Base-by-base conservation (phyloP, 2,888 invertebrate genomes). In the Meghimatium bilineatum region DNA sequence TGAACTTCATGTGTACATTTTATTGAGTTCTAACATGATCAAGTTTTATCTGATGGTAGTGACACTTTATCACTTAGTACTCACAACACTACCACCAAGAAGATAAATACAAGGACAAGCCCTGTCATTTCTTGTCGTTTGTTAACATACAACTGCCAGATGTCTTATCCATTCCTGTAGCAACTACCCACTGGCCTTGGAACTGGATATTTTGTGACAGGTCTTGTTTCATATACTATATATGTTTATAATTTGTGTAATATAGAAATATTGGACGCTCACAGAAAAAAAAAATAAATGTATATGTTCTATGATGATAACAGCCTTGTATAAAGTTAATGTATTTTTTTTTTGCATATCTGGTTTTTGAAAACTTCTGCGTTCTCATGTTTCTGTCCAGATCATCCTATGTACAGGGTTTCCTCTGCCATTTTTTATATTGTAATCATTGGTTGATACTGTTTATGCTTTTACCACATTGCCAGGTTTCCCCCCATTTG, bases 391-490 rank as follows among this genome's bases (percentile, higher is more conserved):
- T 63, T 29, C 29, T 63, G 63, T 63, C 36, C 20, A 71, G 26
- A 10, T 26, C 5, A n/a, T 36, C 44, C n/a, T 26, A 26, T 71
- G 38, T 71, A 71, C 71, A 71, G 38, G 38, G 71, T 71, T 71
- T 17, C 49, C 49, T 69, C 44, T 71, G 23, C 26, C 38, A 26
- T 71, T 71, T 71, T 71, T 71, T 71, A 38, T 71, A 38, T 71
- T 71, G 26, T 36, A 26, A 71, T 36, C 1, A 69, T 71, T 44
- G 38, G 71, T 71, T 71, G 6, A 71, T 10, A 38, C 36, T 38
- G 36, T 71, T 36, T 38, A 71, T 38, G 71, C 20, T 71, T 38
- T 63, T 63, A 63, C 29, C n/a, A 6, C 38, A 26, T 71, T 69
- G 69, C 36, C 23, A 23, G 20, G 6, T 36, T 12, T 17, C 23